A percentile compares a stretch with the other conserved stretches of the same genome.
Conservation (phyloP, 2,888 invertebrate genomes). For the Willowsia nigromaculata region DNA sequence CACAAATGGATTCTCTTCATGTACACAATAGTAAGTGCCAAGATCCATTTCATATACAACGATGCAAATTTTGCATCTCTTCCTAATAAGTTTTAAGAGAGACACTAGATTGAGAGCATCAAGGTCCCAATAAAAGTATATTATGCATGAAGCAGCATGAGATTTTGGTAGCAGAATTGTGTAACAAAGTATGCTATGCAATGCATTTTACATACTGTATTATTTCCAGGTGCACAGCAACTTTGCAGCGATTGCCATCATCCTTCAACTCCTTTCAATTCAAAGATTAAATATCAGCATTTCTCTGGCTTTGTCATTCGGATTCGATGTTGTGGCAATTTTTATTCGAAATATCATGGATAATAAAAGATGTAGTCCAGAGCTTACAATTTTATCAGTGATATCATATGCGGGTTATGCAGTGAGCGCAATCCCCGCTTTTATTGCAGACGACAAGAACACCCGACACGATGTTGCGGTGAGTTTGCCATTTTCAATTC, state of each 20-base stretch:
- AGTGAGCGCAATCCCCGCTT: slow-evolving; percentile 49
- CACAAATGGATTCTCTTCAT: slow-evolving; percentile 14
- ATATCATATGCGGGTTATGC: slow-evolving; percentile 65
- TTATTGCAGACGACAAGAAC: background rate
- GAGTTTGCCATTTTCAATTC: background rate
- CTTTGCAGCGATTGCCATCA: slow-evolving; percentile 48
- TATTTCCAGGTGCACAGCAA: slow-evolving; percentile 55
- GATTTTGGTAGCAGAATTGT: too few species aligned
- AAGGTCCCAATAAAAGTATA: too few species aligned
- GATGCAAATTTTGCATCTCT: too few species aligned
- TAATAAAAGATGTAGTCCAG: slow-evolving; percentile 52
- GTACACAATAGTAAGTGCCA: slow-evolving; percentile 5
- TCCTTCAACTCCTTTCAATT: slow-evolving; percentile 66
- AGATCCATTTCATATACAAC: too few species aligned
- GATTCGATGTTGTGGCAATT: slow-evolving; percentile 54
- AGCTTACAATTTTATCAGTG: slow-evolving; percentile 53
- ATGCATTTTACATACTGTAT: background rate
- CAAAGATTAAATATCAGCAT: slow-evolving; percentile 67
- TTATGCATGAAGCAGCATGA: too few species aligned
- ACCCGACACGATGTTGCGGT: slow-evolving; percentile 49
- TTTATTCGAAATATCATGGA: slow-evolving; percentile 58
- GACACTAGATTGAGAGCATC: too few species aligned
- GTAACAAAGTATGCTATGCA: background rate
- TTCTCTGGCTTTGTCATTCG: slow-evolving; percentile 68
- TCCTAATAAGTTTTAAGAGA: too few species aligned